Evolutionary conservation across 2,113 vertebrate species (phyloP).

Genomic region (Dunckerocampus dactyliophorus): DNA sequence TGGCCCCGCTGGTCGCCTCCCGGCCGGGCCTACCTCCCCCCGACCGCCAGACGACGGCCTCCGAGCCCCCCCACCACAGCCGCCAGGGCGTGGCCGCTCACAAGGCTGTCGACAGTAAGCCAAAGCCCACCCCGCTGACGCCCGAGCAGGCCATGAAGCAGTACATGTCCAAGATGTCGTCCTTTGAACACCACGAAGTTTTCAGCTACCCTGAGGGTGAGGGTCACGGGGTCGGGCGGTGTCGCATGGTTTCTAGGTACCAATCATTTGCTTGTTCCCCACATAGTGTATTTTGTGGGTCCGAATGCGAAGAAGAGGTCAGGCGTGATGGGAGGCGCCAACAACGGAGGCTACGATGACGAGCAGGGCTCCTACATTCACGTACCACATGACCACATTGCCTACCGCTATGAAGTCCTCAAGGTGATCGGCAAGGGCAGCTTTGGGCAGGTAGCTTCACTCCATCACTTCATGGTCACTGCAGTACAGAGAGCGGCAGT

Average conservation of each 20-base stretch:
- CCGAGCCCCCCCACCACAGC: constrained; percentile 74
- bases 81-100: constrained; percentile 85
- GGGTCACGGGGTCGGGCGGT: neutral
- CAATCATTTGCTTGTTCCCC: neutral
- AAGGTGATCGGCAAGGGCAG: constrained; percentile 98
- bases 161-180: constrained; percentile 90
- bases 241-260: no score
- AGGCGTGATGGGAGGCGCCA: constrained; percentile 88
- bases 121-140: constrained; percentile 76
- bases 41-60: constrained; percentile 77
- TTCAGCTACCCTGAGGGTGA: constrained; percentile 85
- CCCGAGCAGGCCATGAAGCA: constrained; percentile 97
- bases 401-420: constrained; percentile 94
- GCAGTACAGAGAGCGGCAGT: no score
- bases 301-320: constrained; percentile 93
- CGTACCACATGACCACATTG: constrained; percentile 92
- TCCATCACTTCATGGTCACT: neutral
- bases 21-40: constrained; percentile 78
- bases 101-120: constrained; percentile 77
- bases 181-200: constrained; percentile 94
- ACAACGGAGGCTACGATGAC: constrained; percentile 93
- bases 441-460: constrained; percentile 81
- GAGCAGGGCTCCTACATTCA: constrained; percentile 98
- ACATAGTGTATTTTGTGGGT: constrained; percentile 85
- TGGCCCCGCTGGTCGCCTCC: constrained; percentile 69